A percentile compares a stretch with the other conserved stretches of the same genome.
Evolutionary conservation across 1,140 invertebrate species (phyloP).

Genomic region (Heterodera carotae): DNA sequence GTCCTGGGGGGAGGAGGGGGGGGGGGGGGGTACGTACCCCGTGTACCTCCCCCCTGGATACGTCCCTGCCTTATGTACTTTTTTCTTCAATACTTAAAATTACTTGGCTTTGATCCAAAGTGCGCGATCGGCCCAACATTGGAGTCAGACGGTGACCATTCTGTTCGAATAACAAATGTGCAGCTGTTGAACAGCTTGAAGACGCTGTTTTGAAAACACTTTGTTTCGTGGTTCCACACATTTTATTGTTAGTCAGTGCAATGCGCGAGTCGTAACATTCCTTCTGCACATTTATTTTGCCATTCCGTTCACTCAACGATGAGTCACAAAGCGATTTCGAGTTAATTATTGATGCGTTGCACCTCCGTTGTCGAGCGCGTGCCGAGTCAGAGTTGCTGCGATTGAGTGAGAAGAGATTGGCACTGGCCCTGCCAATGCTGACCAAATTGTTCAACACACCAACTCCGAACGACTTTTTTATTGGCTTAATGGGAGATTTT

Average conservation of each 20-base stretch:
- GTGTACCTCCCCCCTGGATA: no score
- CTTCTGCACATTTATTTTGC: no score
- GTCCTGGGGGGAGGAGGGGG: no score
- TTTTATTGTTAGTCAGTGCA: background rate
- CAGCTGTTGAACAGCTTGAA: background rate
- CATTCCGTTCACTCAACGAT: background rate
- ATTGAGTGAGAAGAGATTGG: slow-evolving; percentile 10
- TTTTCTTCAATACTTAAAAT: no score
- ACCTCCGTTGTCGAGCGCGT: slow-evolving; percentile 3
- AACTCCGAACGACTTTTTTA: background rate
- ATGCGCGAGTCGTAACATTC: background rate
- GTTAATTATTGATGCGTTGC: background rate
- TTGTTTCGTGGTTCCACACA: background rate
- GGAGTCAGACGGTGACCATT: background rate
- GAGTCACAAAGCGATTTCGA: slow-evolving; percentile 4
- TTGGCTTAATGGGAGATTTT: background rate
- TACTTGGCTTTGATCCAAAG: background rate
- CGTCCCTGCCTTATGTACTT: no score
- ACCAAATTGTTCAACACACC: background rate
- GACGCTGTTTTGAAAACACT: background rate
- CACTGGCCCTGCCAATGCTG: slow-evolving; percentile 8
- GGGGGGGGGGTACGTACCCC: no score
- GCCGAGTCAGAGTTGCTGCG: background rate
- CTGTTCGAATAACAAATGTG: background rate
- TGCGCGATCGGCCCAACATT: background rate